Evolutionary conservation across 2,888 invertebrate species (phyloP).

Genomic region (Embidobia sp.): DNA sequence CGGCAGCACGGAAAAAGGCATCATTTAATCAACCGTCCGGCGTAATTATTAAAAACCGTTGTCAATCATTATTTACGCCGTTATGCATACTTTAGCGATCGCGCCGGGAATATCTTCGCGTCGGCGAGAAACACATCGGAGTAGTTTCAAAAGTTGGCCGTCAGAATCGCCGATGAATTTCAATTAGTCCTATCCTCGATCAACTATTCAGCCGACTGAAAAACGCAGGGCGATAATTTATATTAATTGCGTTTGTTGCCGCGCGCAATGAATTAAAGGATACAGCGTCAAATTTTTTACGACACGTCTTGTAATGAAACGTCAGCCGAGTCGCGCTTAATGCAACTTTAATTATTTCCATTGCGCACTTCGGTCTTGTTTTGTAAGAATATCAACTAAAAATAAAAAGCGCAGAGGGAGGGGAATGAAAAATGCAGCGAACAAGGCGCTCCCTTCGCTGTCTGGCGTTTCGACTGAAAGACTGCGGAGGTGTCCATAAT

Average conservation of each 20-base stretch:
- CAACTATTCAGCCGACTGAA: constrained; percentile 7
- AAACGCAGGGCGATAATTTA: constrained; percentile 7
- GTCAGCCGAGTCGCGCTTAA: constrained; percentile 34
- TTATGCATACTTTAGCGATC: neutral
- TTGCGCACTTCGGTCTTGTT: constrained; percentile 4
- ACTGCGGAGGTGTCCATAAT: constrained; percentile 18
- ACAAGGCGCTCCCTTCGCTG: no score
- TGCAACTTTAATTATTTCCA: constrained; percentile 46
- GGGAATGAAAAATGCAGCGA: no score
- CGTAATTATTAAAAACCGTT: constrained; percentile 28
- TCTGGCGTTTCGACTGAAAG: no score
- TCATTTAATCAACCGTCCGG: constrained; percentile 21
- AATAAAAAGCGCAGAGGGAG: neutral
- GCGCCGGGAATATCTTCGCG: no score
- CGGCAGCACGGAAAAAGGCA: neutral
- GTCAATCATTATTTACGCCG: constrained; percentile 34
- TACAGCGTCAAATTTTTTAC: no score
- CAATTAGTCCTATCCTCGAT: no score
- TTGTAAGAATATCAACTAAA: neutral
- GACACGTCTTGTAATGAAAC: constrained; percentile 28
- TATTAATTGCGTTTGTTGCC: constrained; percentile 1
- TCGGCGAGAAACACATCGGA: constrained; percentile 24
- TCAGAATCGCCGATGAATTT: no score
- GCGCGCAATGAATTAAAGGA: neutral
- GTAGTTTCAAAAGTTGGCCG: constrained; percentile 13